These are phyloP conservation scores for Sinelater perroti DNA, from an alignment of 2,888 invertebrate species.

Conservation along the genomic window DNA sequence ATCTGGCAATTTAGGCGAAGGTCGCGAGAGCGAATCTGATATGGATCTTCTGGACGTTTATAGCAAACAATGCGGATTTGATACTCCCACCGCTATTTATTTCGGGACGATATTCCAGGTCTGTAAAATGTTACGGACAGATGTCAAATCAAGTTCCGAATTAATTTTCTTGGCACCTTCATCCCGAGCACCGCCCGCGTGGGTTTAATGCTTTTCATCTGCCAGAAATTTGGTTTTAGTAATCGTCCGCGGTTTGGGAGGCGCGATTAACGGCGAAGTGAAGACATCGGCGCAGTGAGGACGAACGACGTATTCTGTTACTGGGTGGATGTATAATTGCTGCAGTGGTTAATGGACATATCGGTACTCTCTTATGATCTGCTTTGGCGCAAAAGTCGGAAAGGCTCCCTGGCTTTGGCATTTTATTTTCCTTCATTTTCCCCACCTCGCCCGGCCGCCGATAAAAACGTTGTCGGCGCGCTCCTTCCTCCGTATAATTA, in stretches of 20 bases:
- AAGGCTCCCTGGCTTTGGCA: too few species aligned
- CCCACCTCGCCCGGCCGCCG: too few species aligned
- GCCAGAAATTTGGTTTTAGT: constrained; percentile 17
- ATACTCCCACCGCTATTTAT: constrained; percentile 6
- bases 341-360: too few species aligned
- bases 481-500: not conserved
- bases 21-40: too few species aligned
- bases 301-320: too few species aligned
- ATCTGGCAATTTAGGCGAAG: too few species aligned
- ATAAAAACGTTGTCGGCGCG: not conserved
- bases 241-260: not conserved
- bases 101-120: constrained; percentile 3
- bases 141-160: constrained; percentile 23
- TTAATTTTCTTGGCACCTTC: constrained; percentile 22
- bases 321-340: too few species aligned
- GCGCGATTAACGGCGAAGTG: not conserved
- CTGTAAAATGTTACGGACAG: constrained; percentile 16
- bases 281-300: not conserved
- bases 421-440: too few species aligned
- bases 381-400: too few species aligned
- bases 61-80: too few species aligned
- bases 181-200: constrained; percentile 1
- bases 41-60: too few species aligned
- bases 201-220: constrained; percentile 13
- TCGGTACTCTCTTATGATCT: too few species aligned